Evolutionary conservation across 2,113 vertebrate genomes (phyloP), one percentile per base, ranked within the genome.

Genomic region (Trichomycterus rosablanca): DNA sequence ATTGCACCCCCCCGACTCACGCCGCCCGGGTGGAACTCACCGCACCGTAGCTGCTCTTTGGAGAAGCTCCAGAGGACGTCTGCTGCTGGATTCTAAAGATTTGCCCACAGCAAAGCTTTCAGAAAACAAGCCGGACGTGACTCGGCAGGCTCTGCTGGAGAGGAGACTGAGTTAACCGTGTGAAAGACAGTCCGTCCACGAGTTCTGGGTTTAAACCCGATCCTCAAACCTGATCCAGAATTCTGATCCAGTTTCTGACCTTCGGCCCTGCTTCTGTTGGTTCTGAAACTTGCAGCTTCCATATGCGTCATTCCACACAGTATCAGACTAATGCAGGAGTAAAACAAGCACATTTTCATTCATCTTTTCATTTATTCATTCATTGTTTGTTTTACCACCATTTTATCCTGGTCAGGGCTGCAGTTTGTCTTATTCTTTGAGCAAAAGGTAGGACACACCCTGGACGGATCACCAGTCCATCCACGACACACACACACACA

Each of bases 91-190:
- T 72, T 64, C 57, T 30, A 50, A 71, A 63, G 66, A 50, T 64
- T 73, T 52, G 60, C 45, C 65, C 62, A 65, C 56, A 59, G 58
- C 53, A 59, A 46, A 48, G 56, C 63, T 55, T 55, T 73, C 62
- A 67, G 63, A 55, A 50, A 59, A 22, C 16, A 49, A 32, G 37
- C 56, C 59, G 26, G 49, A 57, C 61, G 52, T 45, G 59, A 59
- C 26, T 62, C 44, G 39, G 68, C 46, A 49, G 57, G 59, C 49
- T 52, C 20, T 12, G 44, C 32, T 20, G 8, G 24, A 48, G 35
- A 48, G 20, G 54, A 35, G 24, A 42, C 28, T 49, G 28, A 48
- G 44, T 30, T 46, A 43, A 63, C 49, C 59, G 34, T 18, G 42
- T 63, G 40, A 64, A 70, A 74, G 45, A n/a, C n/a, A n/a, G n/a